Evolutionary conservation across 2,888 invertebrate species (phyloP).

Genomic region (Sarcophaga rosellei): DNA sequence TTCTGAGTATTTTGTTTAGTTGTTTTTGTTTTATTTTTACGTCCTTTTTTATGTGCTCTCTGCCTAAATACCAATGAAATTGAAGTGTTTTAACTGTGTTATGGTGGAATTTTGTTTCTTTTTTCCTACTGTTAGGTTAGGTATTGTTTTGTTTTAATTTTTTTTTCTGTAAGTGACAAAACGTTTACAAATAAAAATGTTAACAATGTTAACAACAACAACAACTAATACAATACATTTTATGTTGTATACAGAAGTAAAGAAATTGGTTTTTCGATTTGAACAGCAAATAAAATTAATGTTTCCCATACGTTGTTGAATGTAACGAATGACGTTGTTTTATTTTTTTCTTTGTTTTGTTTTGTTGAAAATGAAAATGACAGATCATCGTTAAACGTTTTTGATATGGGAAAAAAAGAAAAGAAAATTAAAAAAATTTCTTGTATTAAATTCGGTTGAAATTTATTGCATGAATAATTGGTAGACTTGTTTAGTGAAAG

Average conservation of each 20-base stretch:
- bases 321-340: conserved; percentile 26
- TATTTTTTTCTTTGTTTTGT: background rate
- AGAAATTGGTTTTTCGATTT: conserved; percentile 42
- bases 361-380: conserved; percentile 45
- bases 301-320: conserved; percentile 34
- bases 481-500: too few relatives aligned
- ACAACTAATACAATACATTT: background rate
- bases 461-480: too few relatives aligned
- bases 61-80: conserved; percentile 70
- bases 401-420: background rate
- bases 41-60: background rate
- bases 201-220: conserved; percentile 30
- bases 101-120: conserved; percentile 38
- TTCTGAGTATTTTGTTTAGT: conserved; percentile 5
- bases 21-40: conserved; percentile 1
- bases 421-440: background rate
- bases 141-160: background rate
- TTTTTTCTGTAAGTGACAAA: conserved; percentile 50
- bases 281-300: conserved; percentile 59
- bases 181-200: conserved; percentile 52
- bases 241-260: background rate
- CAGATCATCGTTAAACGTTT: conserved; percentile 38
- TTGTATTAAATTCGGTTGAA: too few relatives aligned
- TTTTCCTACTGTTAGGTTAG: background rate
- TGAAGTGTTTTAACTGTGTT: conserved; percentile 70